Base-by-base conservation (phyloP, 2,113 vertebrate genomes). In the Sphyrna mokarran region DNA sequence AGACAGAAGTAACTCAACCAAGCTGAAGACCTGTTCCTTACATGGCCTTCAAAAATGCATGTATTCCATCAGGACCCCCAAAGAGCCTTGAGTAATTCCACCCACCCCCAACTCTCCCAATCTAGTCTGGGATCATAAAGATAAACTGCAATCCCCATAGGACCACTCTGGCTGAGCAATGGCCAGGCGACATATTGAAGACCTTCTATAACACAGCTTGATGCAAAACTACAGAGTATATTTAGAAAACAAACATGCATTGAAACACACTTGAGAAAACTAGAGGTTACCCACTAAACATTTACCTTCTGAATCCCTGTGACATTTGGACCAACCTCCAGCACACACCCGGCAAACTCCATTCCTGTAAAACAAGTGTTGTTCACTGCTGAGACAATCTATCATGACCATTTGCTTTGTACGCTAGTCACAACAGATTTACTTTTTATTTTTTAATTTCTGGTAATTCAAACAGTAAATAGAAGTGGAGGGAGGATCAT, bases 321-420 rank as follows among this genome's bases (percentile, higher is more conserved):
- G 95, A 97, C 97, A 37, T 96, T 96, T 20, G 90, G 4, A 66
- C 97, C 97, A 3, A 69, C 96, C 96, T 97, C 97, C 96, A 96
- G 20, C 6, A 97, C 97, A 16, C 22, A 96, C 63, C 97, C 97
- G 43, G 97, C 96, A 96, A 97, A 97, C 96, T 97, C 97, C 95
- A 97, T 86, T 95, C 97, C 97, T 97, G 89, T 83, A 96, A n/a
- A 54, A n/a, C 40, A 76, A 37, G 10, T 10, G 61, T 66, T 66
- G 9, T n/a, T 20, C 7, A 33, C 23, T 54, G 13, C 22, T 70
- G 43, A 48, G 70, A 70, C 68, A 14, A 26, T 54, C 70, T 18
- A 72, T 54, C 40, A 69, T 16, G 9, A 76, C 23, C 23, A 54
- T 70, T 33, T 29, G 40, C 29, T 54, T 54, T 8, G 72, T 29